phyloP scores from a whole-genome alignment of 2,888 invertebrate species.

The Dolichopus griseipennis region DNA sequence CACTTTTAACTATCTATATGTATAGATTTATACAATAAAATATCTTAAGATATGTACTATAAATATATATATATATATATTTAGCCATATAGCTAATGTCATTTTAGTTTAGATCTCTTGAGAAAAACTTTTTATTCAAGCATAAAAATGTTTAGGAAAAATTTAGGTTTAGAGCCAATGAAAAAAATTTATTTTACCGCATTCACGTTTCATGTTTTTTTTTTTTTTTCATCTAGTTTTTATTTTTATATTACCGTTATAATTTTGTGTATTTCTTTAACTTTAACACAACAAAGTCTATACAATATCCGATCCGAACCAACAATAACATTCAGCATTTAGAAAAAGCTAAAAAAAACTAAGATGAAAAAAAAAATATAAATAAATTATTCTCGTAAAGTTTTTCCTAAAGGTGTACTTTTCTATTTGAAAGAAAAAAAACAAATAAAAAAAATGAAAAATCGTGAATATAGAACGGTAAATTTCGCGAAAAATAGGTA shows the following conservation, averaged over 20 bases:
- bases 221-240: background rate
- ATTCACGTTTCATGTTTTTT: background rate
- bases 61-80: too few relatives aligned
- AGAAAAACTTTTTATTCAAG: constrained; percentile 5
- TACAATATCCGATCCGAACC: too few relatives aligned
- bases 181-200: constrained; percentile 5
- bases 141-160: background rate
- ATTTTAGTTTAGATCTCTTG: constrained; percentile 4
- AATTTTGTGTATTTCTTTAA: background rate
- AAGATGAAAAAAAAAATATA: background rate
- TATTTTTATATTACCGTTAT: background rate
- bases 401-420: constrained; percentile 6
- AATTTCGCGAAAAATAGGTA: constrained; percentile 6
- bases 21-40: too few relatives aligned
- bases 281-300: too few relatives aligned
- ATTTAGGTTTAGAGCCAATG: background rate
- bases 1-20: too few relatives aligned
- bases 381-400: background rate
- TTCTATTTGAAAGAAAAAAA: background rate
- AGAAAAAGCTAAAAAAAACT: too few relatives aligned
- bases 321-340: too few relatives aligned
- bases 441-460: background rate
- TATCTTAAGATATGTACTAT: too few relatives aligned
- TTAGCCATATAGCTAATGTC: background rate
- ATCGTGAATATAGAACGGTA: background rate